A percentile compares a stretch with the other conserved stretches of the same genome.
phyloP scores from a whole-genome alignment of 1,140 invertebrate genomes.

The Uloborus diversus region DNA sequence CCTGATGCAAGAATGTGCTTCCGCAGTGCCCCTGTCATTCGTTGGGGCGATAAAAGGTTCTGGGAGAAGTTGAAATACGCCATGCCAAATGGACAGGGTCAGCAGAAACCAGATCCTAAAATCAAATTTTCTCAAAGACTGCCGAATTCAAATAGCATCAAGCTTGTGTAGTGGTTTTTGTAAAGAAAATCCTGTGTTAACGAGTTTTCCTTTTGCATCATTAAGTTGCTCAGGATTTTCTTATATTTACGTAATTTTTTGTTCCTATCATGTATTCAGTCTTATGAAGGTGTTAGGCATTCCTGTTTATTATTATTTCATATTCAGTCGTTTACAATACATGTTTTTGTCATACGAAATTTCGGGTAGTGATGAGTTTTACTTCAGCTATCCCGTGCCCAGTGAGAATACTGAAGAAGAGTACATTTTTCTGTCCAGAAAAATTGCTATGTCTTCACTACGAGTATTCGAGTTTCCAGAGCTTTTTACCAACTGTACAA shows the following conservation, averaged over 20 bases:
- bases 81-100: conserved; percentile 74
- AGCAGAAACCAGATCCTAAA: background rate
- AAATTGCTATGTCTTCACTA: too few species aligned
- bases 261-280: background rate
- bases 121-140: conserved; percentile 1
- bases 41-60: conserved; percentile 82
- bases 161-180: conserved; percentile 21
- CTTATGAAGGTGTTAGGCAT: background rate
- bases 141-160: conserved; percentile 18
- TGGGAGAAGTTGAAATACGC: conserved; percentile 94
- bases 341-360: too few species aligned
- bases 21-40: conserved; percentile 50
- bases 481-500: too few species aligned
- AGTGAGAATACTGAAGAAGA: too few species aligned
- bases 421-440: too few species aligned
- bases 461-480: too few species aligned
- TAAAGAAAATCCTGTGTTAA: background rate
- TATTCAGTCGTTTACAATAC: too few species aligned
- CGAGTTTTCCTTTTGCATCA: background rate
- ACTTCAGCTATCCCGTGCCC: too few species aligned
- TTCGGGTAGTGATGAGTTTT: too few species aligned
- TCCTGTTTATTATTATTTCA: too few species aligned
- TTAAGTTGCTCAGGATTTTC: background rate
- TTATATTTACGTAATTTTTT: background rate
- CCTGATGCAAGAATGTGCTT: conserved; percentile 56